Conservation (phyloP, 2,888 invertebrate species). For the Acrobasis consociella region DNA sequence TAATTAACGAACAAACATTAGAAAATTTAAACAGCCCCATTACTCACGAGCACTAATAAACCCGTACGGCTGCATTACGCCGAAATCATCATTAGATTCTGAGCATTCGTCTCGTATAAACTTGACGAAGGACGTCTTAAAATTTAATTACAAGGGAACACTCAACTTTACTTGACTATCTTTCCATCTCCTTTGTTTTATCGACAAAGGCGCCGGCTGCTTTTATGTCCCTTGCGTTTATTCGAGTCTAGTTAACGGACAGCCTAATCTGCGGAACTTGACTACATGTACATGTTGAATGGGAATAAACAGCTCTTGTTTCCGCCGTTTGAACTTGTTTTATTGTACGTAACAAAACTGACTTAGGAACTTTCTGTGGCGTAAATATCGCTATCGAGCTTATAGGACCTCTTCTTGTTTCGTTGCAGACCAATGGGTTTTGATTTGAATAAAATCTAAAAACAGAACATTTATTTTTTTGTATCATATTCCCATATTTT, state of each 20-base stretch:
- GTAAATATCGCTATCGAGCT: no score
- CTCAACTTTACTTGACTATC: conserved; percentile 52
- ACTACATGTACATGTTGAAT: not conserved
- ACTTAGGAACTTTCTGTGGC: no score
- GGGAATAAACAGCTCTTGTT: not conserved
- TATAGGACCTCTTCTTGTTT: no score
- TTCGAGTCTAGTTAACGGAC: conserved; percentile 19
- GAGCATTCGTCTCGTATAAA: conserved; percentile 27
- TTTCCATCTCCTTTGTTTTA: conserved; percentile 47
- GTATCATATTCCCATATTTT: no score
- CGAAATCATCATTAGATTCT: conserved; percentile 23
- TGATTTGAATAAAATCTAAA: no score
- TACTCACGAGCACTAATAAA: conserved; percentile 13
- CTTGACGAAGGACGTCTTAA: conserved; percentile 42
- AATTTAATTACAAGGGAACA: conserved; percentile 54
- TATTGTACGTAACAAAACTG: no score
- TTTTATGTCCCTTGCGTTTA: conserved; percentile 27
- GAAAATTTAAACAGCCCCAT: not conserved
- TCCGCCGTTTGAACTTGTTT: not conserved
- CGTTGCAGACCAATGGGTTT: no score
- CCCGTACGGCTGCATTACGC: conserved; percentile 14
- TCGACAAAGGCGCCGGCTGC: conserved; percentile 40
- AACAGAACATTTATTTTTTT: no score
- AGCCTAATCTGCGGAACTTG: conserved; percentile 14
- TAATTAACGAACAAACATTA: not conserved